Percentiles rank a stretch among this genome's conserved stretches.
These are phyloP conservation scores for Austrofundulus limnaeus DNA, from an alignment of 2,113 vertebrate species.

Conservation along the genomic window DNA sequence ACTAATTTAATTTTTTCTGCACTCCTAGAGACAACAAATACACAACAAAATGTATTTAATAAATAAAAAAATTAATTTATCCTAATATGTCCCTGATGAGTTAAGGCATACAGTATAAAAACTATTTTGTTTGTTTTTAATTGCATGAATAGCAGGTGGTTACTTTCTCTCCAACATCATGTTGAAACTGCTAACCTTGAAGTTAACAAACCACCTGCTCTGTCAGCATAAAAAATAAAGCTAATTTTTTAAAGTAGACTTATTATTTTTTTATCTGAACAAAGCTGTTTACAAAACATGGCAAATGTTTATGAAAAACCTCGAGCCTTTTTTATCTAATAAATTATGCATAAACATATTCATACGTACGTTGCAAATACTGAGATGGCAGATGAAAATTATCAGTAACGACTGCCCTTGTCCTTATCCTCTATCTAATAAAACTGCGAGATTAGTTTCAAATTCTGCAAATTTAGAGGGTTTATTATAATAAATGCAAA, in stretches of 20 bases:
- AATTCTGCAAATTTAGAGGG: slow-evolving; percentile 26
- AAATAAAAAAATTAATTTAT: too few relatives aligned
- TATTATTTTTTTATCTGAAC: background rate
- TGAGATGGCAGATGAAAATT: background rate
- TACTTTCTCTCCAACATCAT: too few relatives aligned
- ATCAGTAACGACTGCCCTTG: slow-evolving; percentile 7
- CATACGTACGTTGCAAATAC: background rate
- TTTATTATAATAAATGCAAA: slow-evolving; percentile 30
- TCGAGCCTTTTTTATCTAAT: background rate
- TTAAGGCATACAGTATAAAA: too few relatives aligned
- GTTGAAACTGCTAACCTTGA: background rate
- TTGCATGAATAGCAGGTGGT: too few relatives aligned
- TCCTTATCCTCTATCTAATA: slow-evolving; percentile 26
- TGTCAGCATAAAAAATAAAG: background rate
- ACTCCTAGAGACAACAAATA: too few relatives aligned
- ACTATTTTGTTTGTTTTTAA: too few relatives aligned
- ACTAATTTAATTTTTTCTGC: too few relatives aligned
- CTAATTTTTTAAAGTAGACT: background rate
- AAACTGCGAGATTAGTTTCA: slow-evolving; percentile 25
- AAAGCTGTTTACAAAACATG: background rate
- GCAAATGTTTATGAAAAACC: background rate
- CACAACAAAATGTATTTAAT: too few relatives aligned
- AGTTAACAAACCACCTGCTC: background rate
- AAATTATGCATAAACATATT: background rate
- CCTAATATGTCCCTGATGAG: too few relatives aligned